Evolutionary conservation across 2,113 vertebrate genomes (phyloP), one percentile per base, ranked within the genome.

Genomic region (Xenopus borealis): DNA sequence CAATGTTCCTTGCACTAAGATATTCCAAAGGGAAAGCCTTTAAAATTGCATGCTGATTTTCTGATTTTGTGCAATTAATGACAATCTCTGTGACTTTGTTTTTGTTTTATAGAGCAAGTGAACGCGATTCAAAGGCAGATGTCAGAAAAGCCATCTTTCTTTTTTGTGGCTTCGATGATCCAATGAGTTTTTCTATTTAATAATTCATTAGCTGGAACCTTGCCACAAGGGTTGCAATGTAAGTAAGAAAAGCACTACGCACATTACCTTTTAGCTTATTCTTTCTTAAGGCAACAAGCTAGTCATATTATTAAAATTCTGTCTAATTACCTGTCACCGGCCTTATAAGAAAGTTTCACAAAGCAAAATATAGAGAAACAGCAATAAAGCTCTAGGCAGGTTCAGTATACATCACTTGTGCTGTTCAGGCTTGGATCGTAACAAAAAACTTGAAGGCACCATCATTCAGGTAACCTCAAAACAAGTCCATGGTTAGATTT

Each of bases 31-130:
- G 53, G 55, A 16, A 76, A 79, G 23, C 3, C 23, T 27, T 27
- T 27, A 27, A 75, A 18, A 71, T 7, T 79, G 78, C 65, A 75
- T 1, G 0, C 12, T 44, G 10, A 47, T 80, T 82, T 78, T 79
- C 59, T 71, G 50, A 64, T 80, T 59, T 19, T 70, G 47, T 67
- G 62, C 4, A 30, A 19, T 62, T 82, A 82, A 78, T 76, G 0
- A 78, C 65, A 70, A 19, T 81, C 68, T 69, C 10, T 7, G 45
- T 61, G 63, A 0, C 75, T 78, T 80, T 78, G 58, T 78, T 83
- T 82, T 78, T 78, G n/a, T n/a, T 16, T 82, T 81, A 53, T 57
- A 17, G 50, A 45, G 50, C 13, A 57, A 70, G 45, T 77, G 66
- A 77, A 70, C 58, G 27, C 8, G 13, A 77, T 58, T 64, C 52